Evolutionary conservation across 2,113 vertebrate species (phyloP).

Genomic region (Pterocles gutturalis): DNA sequence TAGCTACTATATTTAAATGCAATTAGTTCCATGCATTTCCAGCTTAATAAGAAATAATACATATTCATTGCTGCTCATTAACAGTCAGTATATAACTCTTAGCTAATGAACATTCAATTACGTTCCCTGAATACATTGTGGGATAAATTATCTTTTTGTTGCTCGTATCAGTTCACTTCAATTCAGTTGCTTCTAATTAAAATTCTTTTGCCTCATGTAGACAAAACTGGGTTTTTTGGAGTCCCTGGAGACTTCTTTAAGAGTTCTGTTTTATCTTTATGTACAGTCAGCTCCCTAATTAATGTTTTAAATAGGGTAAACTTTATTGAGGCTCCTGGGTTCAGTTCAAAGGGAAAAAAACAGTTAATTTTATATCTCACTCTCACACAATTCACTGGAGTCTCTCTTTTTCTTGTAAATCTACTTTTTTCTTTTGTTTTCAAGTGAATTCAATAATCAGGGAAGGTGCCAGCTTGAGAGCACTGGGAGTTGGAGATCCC

Average conservation of each 20-base stretch:
- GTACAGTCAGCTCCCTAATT: slow-evolving; percentile 71
- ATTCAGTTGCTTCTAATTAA: slow-evolving; percentile 70
- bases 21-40: slow-evolving; percentile 64
- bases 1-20: slow-evolving; percentile 55
- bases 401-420: slow-evolving; percentile 48
- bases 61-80: slow-evolving; percentile 75
- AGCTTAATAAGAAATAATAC: slow-evolving; percentile 68
- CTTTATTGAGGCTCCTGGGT: slow-evolving; percentile 62
- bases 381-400: slow-evolving; percentile 48
- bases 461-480: slow-evolving; percentile 14
- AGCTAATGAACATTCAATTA: slow-evolving; percentile 71
- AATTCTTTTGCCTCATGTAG: slow-evolving; percentile 66
- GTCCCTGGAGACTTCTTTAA: slow-evolving; percentile 54
- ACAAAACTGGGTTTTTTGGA: slow-evolving; percentile 60
- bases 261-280: slow-evolving; percentile 74
- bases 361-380: slow-evolving; percentile 57
- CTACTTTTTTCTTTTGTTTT: slow-evolving; percentile 64
- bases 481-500: slow-evolving; percentile 17
- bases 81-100: slow-evolving; percentile 68
- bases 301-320: slow-evolving; percentile 70
- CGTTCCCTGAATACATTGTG: slow-evolving; percentile 48
- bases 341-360: slow-evolving; percentile 56
- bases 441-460: slow-evolving; percentile 38
- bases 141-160: slow-evolving; percentile 63
- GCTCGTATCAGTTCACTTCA: slow-evolving; percentile 57